Base-by-base conservation (phyloP, 2,888 invertebrate species). In the Tetranychus truncatus region DNA sequence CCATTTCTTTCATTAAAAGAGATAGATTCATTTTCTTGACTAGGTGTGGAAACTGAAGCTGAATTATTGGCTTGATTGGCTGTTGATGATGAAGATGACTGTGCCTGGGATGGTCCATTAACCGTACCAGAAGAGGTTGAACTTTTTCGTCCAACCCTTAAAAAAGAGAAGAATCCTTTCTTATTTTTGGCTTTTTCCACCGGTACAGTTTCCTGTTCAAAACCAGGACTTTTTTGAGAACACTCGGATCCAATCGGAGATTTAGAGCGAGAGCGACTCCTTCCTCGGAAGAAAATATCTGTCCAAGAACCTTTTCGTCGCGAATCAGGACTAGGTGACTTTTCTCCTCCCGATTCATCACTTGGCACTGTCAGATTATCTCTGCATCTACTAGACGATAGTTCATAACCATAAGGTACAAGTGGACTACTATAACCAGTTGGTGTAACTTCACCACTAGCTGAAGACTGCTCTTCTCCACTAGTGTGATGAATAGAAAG, bases 221-320 rank as follows among this genome's bases (percentile, higher is more conserved):
- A 45, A n/a, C 45, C 73, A 11, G 76, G 76, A 76, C 76, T 76
- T 45, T 76, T 76, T 24, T 66, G 72, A 7, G 75, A 75, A 34
- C 76, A 76, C 45, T 73, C 73, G 1, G 45, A 34, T 75, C 75
- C 65, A 8, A 75, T 75, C 1, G 77, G 76, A 15, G 77, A 77
- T 71, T 74, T 75, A 45, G 72, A 72, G 45, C 75, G 72, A 74
- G 66, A 75, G n/a, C 75, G 71, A 24, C 77, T 76, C 18, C 76
- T 65, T 20, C 77, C 76, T 45, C 74, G 72, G 73, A 78, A 79
- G 55, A 79, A 77, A 18, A 77, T 77, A 66, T 79, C 78, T 24
- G 79, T 78, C 79, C 79, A 79, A 20, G 79, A 78, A 69, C 78
- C 77, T 73, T 79, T 79, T 20, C 79, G 74, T 11, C 69, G 20